Conservation (phyloP, 2,888 invertebrate genomes). For the Mythimna lalbum region DNA sequence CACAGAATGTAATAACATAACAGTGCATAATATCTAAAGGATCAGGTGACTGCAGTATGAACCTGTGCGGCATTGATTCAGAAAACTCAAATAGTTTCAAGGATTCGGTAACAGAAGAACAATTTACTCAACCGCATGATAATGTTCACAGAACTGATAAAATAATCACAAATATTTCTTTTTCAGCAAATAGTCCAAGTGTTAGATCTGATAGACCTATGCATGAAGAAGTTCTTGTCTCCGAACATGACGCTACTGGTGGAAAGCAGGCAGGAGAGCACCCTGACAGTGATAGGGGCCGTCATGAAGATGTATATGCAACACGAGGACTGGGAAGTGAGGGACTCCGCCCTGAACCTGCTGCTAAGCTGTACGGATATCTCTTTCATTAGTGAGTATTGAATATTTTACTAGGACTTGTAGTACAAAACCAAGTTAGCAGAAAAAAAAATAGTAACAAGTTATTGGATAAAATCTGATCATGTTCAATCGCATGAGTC, state of each 20-base stretch:
- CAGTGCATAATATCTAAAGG: not conserved
- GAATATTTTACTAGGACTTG: not conserved
- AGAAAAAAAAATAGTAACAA: no score
- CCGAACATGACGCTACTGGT: constrained; percentile 93
- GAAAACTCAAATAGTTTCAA: not conserved
- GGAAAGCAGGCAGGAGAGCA: constrained; percentile 90
- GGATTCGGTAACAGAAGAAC: not conserved
- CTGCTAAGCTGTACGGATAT: constrained; percentile 92
- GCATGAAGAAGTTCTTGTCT: constrained; percentile 93
- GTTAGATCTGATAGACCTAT: constrained; percentile 92
- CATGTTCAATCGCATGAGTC: not conserved
- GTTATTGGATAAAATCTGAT: no score
- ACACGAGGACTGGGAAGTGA: constrained; percentile 93
- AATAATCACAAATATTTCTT: not conserved
- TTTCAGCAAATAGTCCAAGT: constrained; percentile 92
- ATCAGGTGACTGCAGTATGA: no score
- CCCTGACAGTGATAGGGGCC: constrained; percentile 91
- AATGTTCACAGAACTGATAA: not conserved
- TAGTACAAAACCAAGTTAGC: no score
- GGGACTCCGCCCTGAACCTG: constrained; percentile 93
- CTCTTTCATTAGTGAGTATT: constrained; percentile 91
- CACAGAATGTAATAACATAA: not conserved
- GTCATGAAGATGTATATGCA: constrained; percentile 91
- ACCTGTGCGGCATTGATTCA: not conserved
- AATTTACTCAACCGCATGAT: not conserved